Conservation (phyloP, 2,113 vertebrate species). For the Coptodon rendalli region DNA sequence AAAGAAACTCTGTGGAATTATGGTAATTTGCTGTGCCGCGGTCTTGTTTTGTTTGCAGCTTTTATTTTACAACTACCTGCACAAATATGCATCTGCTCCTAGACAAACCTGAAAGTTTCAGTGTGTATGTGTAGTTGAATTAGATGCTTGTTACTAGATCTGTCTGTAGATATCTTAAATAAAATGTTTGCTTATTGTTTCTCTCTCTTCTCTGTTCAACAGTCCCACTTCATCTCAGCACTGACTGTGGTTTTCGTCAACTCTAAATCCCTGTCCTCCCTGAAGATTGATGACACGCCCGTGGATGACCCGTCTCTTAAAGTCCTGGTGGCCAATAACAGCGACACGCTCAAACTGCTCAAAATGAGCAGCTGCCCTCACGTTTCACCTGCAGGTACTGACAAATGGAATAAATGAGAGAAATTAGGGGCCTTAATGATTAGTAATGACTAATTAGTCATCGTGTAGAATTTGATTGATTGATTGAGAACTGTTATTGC, state of each 20-base stretch:
- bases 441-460: background rate
- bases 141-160: background rate
- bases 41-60: background rate
- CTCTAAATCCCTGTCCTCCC: conserved; percentile 92
- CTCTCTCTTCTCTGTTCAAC: background rate
- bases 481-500: background rate
- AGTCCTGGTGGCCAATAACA: conserved; percentile 94
- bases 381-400: conserved; percentile 70
- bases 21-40: background rate
- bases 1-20: background rate
- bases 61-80: background rate
- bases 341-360: conserved; percentile 87
- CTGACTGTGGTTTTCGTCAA: conserved; percentile 96
- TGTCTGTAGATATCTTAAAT: background rate
- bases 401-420: background rate
- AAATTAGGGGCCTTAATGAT: background rate
- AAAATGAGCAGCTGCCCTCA: conserved; percentile 94
- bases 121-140: background rate
- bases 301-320: conserved; percentile 95
- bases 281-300: conserved; percentile 94
- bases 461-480: background rate
- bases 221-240: conserved; percentile 84
- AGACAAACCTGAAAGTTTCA: background rate
- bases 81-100: background rate
- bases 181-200: background rate